Conservation (phyloP, 2,113 vertebrate species). For the Sciurus niger region DNA sequence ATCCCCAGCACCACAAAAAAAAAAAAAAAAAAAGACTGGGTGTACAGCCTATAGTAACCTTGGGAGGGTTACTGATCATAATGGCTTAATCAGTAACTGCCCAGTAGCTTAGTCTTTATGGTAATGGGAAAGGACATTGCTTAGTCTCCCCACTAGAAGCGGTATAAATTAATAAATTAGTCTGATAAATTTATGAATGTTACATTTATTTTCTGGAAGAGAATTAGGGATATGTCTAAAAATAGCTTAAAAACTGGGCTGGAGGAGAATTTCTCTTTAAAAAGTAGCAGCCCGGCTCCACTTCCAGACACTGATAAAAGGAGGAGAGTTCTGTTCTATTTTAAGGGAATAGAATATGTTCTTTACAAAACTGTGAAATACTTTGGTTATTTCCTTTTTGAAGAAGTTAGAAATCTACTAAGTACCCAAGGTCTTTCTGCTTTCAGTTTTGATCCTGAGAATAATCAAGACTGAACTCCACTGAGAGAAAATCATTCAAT, state of each 20-base stretch:
- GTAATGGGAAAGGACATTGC: background rate
- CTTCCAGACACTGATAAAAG: background rate
- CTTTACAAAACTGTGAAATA: background rate
- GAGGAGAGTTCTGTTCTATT: background rate
- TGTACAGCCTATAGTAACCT: background rate
- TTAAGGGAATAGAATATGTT: background rate
- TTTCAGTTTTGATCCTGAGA: background rate
- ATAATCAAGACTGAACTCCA: background rate
- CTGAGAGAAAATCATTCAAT: background rate
- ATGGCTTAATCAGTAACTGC: background rate
- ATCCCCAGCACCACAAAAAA: too few relatives aligned
- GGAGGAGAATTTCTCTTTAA: background rate
- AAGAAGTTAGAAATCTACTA: background rate
- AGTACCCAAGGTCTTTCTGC: background rate
- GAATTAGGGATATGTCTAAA: conserved; percentile 17
- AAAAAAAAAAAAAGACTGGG: too few relatives aligned
- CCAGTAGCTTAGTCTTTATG: background rate
- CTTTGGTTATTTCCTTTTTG: conserved; percentile 6
- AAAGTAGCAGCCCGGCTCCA: background rate
- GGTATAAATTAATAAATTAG: background rate
- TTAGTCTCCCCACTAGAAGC: background rate
- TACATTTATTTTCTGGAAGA: conserved; percentile 34
- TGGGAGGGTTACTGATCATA: background rate
- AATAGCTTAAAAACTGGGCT: background rate
- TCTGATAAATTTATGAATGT: background rate